These are phyloP conservation scores for Notarius quadriscutis DNA, from an alignment of 2,113 vertebrate species.

Conservation along the genomic window DNA sequence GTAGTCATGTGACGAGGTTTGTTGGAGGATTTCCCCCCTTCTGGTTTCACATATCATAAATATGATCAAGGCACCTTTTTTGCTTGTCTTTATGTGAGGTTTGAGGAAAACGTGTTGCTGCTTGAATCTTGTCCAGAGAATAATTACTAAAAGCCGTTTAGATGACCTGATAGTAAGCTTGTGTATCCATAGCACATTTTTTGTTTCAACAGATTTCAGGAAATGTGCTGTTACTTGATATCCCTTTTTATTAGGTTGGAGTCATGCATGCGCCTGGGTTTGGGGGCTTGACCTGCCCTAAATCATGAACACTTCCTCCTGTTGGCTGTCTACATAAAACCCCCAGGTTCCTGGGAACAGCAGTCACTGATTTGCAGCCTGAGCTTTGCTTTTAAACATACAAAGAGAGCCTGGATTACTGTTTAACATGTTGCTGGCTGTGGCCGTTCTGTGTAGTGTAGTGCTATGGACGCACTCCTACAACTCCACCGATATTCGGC, in stretches of 20 bases:
- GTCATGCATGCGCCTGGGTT: neutral
- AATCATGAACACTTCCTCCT: slow-evolving; percentile 34
- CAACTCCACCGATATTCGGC: slow-evolving; percentile 33
- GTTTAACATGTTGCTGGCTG: slow-evolving; percentile 42
- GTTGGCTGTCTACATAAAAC: slow-evolving; percentile 35
- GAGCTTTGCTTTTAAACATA: slow-evolving; percentile 13
- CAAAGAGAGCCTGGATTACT: neutral
- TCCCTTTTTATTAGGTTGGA: neutral
- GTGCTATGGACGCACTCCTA: slow-evolving; percentile 24
- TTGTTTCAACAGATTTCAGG: neutral
- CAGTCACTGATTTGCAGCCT: neutral
- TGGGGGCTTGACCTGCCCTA: slow-evolving; percentile 24
- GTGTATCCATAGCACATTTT: neutral
- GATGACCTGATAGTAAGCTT: neutral
- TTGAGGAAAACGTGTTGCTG: neutral
- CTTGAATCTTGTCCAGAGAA: neutral
- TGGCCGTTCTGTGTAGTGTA: slow-evolving; percentile 25
- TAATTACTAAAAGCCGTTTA: neutral
- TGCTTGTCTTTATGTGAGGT: neutral
- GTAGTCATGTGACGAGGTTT: neutral
- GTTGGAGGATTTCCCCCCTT: neutral
- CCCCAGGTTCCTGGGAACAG: slow-evolving; percentile 17
- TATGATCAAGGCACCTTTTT: neutral
- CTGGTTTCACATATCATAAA: neutral
- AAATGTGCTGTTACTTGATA: slow-evolving; percentile 15